Percentiles rank a stretch among this genome's conserved stretches.
Conservation (phyloP, 2,113 vertebrate species). For the Pteruthius melanotis region DNA sequence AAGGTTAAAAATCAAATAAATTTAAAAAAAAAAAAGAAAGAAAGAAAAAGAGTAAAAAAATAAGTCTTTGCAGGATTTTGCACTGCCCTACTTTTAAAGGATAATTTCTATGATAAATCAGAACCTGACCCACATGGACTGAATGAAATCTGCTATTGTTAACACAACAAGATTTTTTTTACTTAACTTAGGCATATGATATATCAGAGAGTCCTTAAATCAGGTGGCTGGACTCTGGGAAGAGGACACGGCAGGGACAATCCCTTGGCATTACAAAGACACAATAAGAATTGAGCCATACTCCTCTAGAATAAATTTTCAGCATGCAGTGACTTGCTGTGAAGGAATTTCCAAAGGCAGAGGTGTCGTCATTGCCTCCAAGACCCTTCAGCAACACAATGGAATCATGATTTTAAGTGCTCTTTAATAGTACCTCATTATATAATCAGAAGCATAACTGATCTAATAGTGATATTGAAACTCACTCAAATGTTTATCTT, state of each 20-base stretch:
- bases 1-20: neutral
- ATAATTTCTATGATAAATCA: neutral
- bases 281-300: neutral
- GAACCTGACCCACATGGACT: neutral
- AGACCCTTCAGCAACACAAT: neutral
- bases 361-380: neutral
- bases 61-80: neutral
- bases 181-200: neutral
- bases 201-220: neutral
- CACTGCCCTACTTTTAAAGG: neutral
- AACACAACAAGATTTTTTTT: neutral
- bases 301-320: neutral
- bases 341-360: neutral
- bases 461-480: neutral
- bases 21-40: neutral
- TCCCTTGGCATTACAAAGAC: neutral
- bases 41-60: neutral
- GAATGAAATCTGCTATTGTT: neutral
- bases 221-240: neutral
- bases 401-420: neutral
- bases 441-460: neutral
- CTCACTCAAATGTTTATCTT: neutral
- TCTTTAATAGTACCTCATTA: neutral
- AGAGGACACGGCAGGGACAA: rapidly evolving
- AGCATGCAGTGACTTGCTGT: neutral